Evolutionary conservation across 2,888 invertebrate species (phyloP), one percentile per base, ranked within the genome.

Genomic region (Luperina testacea): DNA sequence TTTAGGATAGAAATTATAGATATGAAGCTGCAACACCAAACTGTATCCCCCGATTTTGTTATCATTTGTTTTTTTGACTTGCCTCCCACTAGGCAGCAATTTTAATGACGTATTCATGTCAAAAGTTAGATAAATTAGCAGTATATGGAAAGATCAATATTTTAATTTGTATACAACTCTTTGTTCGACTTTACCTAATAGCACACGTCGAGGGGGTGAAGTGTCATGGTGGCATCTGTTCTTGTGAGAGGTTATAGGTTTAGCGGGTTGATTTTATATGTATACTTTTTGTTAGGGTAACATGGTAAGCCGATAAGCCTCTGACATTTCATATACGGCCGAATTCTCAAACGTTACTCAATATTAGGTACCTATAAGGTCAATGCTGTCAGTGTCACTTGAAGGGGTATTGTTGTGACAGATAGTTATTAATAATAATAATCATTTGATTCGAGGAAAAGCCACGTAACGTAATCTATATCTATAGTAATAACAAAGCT

Each of bases 251-350:
- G 73, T 86, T 79, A 71, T 59, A 73, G 83, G 64, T 76, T 71
- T 69, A 87, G 75, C 32, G 74, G 59, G 64, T 71, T 69, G 67
- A 69, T 82, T 86, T 86, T 83, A 83, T 86, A 70, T 83, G 79
- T 86, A 70, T 69, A 75, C 73, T 73, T 71, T 75, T 86, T 82
- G 70, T 38, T 27, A 63, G 8, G 63, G 53, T 61, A 69, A 76
- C 20, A n/a, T 38, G 9, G n/a, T 27, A 20, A 63, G 8, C 53
- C 65, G 79, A 81, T 83, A 81, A 71, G 63, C 38, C 27, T 20
- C 24, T 24, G 17, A 27, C 64, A 32, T 59, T 65, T 65, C 11
- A 24, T 57, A 15, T 57, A n/a, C 4, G 20, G 11, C 11, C 17
- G 51, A 32, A 45, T 68, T 68, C 20, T 38, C 13, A 53, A 80